Evolutionary conservation across 2,113 vertebrate species (phyloP).

Genomic region (Hypomesus transpacificus): DNA sequence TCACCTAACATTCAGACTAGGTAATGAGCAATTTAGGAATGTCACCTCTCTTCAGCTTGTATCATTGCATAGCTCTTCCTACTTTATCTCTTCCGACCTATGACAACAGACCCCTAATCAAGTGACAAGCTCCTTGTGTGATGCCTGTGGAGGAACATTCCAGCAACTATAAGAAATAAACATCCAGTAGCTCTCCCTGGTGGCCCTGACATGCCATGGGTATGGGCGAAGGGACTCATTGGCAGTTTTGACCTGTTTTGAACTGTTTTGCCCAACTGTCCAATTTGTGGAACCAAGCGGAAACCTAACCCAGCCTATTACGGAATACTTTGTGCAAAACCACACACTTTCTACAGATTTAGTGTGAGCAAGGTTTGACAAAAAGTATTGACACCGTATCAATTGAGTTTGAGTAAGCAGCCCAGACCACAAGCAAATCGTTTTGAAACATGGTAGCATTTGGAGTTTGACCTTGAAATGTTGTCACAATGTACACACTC

Average conservation of each 20-base stretch:
- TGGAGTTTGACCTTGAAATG: slow-evolving; percentile 3
- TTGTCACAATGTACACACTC: slow-evolving; percentile 1
- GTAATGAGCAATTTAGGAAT: no score
- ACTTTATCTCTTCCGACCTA: no score
- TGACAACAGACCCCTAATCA: no score
- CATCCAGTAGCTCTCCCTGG: slow-evolving; percentile 61
- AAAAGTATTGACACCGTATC: neutral
- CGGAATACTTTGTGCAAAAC: slow-evolving; percentile 32
- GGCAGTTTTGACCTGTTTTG: slow-evolving; percentile 39
- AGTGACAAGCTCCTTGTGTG: neutral
- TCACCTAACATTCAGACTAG: no score
- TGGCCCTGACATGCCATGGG: slow-evolving; percentile 42
- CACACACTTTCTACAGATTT: slow-evolving; percentile 4
- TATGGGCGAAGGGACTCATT: neutral
- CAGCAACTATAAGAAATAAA: slow-evolving; percentile 36
- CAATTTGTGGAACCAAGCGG: slow-evolving; percentile 51
- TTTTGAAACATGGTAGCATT: neutral
- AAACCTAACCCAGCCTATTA: slow-evolving; percentile 37
- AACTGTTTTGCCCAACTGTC: slow-evolving; percentile 49
- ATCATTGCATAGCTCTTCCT: no score
- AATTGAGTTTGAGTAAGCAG: neutral
- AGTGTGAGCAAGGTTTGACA: neutral
- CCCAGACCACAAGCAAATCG: neutral
- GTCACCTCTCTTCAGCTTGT: no score
- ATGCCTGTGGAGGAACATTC: slow-evolving; percentile 20